These are phyloP conservation scores for Tonatia bakeri DNA, from an alignment of 2,113 vertebrate genomes.

Conservation along the genomic window DNA sequence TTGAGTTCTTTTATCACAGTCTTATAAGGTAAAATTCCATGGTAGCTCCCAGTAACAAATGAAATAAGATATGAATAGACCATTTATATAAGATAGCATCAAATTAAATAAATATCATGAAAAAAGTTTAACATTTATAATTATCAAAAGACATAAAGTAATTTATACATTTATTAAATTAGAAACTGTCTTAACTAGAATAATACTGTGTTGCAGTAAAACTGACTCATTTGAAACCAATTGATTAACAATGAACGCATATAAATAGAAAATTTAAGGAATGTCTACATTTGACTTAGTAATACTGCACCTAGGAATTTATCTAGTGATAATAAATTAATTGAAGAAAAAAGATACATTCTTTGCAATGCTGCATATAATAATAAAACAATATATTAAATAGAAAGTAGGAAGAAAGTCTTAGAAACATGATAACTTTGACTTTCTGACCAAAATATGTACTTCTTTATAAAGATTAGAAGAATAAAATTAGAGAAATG, in stretches of 20 bases:
- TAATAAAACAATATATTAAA: neutral
- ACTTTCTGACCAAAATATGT: neutral
- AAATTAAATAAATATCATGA: neutral
- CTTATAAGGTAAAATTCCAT: neutral
- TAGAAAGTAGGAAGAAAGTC: neutral
- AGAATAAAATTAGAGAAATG: neutral
- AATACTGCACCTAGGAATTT: neutral
- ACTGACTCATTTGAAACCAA: neutral
- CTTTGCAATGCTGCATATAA: neutral
- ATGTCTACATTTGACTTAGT: neutral
- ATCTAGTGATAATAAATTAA: neutral
- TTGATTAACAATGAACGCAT: neutral
- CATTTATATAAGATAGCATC: neutral
- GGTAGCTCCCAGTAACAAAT: neutral
- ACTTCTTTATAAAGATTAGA: neutral
- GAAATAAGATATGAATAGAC: neutral
- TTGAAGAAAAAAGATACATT: neutral
- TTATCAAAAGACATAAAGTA: neutral
- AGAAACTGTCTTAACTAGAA: neutral
- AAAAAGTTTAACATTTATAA: neutral
- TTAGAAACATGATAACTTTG: neutral
- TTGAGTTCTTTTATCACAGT: neutral
- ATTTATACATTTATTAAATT: neutral
- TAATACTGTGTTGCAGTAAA: neutral
- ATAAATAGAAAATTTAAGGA: neutral